These are phyloP conservation scores for Conopomorpha cramerella DNA, from an alignment of 1,140 invertebrate species.

Conservation along the genomic window DNA sequence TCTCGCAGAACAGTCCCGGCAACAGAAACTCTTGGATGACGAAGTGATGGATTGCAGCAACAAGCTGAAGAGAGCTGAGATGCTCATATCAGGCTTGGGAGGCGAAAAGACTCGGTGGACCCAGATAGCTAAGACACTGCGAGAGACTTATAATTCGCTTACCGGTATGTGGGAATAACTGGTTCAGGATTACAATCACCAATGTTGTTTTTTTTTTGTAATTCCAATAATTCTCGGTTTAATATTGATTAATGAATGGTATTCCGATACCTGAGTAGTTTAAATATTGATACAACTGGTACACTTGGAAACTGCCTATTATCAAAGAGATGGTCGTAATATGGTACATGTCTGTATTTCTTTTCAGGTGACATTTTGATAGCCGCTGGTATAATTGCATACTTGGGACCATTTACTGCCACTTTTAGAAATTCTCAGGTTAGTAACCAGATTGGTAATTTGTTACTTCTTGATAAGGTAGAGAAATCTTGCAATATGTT, in stretches of 20 bases:
- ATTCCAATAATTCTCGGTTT: too few relatives aligned
- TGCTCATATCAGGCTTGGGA: slow-evolving; percentile 86
- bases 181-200: too few relatives aligned
- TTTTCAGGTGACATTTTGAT: slow-evolving; percentile 82
- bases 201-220: too few relatives aligned
- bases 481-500: too few relatives aligned
- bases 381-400: slow-evolving; percentile 86
- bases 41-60: slow-evolving; percentile 87
- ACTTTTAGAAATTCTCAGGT: slow-evolving; percentile 71
- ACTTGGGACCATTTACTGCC: slow-evolving; percentile 88
- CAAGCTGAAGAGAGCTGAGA: slow-evolving; percentile 90
- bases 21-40: slow-evolving; percentile 71
- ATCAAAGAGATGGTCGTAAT: too few relatives aligned
- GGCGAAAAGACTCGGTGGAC: slow-evolving; percentile 85
- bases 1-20: slow-evolving; percentile 63
- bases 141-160: slow-evolving; percentile 67
- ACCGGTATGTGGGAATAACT: slow-evolving; percentile 31
- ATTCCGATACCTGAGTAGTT: too few relatives aligned
- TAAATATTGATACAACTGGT: too few relatives aligned
- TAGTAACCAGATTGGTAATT: too few relatives aligned
- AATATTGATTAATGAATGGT: too few relatives aligned
- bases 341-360: slow-evolving; percentile 2
- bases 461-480: too few relatives aligned
- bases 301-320: too few relatives aligned
- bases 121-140: slow-evolving; percentile 75